phyloP scores from a whole-genome alignment of 2,797 vertebrate genomes.

The Sorex maritimensis region DNA sequence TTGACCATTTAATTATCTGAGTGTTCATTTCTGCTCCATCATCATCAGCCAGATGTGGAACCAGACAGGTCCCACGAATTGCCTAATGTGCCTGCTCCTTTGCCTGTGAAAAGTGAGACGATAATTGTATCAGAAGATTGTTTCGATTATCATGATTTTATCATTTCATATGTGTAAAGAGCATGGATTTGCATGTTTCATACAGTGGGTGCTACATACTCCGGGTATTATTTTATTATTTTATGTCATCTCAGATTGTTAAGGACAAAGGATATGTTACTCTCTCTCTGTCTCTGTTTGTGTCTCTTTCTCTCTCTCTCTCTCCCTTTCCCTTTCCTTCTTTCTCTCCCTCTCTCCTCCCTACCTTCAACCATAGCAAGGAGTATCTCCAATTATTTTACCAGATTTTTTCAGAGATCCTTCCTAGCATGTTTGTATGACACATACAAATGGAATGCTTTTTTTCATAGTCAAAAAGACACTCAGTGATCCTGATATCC shows the following conservation, averaged over 20 bases:
- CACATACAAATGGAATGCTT: background rate
- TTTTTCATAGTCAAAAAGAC: background rate
- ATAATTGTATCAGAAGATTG: background rate
- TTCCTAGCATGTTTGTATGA: background rate
- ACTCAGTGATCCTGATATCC: background rate
- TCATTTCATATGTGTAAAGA: background rate
- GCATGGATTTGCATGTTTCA: background rate
- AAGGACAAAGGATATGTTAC: background rate
- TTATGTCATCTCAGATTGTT: background rate
- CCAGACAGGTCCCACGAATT: background rate
- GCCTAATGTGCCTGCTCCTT: background rate
- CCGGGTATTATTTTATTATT: background rate
- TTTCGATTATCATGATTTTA: background rate
- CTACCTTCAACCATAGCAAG: background rate
- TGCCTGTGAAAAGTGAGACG: background rate
- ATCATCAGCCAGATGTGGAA: background rate
- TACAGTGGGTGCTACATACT: background rate
- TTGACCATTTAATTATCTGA: background rate
- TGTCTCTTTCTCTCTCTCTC: background rate
- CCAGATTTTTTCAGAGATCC: background rate
- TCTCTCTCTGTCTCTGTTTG: background rate
- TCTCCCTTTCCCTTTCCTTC: no score
- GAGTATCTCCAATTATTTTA: background rate
- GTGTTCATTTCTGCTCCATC: background rate
- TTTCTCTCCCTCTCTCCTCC: no score